Base-by-base conservation (phyloP, 2,888 invertebrate genomes). In the Syritta pipiens region DNA sequence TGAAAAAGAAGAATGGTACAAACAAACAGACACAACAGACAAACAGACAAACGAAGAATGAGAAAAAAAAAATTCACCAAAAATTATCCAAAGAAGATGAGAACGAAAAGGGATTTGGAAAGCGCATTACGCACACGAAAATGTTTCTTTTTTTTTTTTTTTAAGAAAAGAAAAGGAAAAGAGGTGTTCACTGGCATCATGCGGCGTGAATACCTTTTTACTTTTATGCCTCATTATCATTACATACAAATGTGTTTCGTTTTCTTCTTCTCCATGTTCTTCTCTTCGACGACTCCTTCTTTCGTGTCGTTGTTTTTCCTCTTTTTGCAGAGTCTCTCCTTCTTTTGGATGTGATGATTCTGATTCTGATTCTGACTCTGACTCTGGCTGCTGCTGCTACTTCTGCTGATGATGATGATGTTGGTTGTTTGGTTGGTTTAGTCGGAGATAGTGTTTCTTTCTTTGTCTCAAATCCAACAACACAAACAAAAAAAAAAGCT, bases 81-180 rank as follows among this genome's bases (percentile, higher is more conserved):
- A 46, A 42, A 20, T 7, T 2, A 40, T n/a, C 17, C 10, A 10
- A 24, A 32, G 10, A 51, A 24, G 35, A 48, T 19, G 19, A 48
- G 24, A 28, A 7, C 53, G 4, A 24, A 44, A 53, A 35, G 42
- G 42, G 19, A 53, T 10, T 53, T 53, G n/a, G 44, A 65, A 65
- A 65, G 65, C 44, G 32, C 53, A 65, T 44, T 65, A 65, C 65
- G 65, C 65, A 53, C 65, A 65, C 51, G 24, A 60, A 20, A 20
- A 10, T 10, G n/a, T 37, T 49, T 49, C n/a, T n/a, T n/a, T n/a
- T n/a, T n/a, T n/a, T n/a, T n/a, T n/a, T n/a, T n/a, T n/a, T n/a
- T 2, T 14, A 2, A 10, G 10, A 10, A 1, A 30, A 30, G 30
- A 30, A 10, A 10, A 40, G 28, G 37, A 48, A 17, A 35, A 26